Percentiles rank a stretch among this genome's conserved stretches.
phyloP scores from a whole-genome alignment of 2,888 invertebrate genomes.

The Oscheius myriophilus region DNA sequence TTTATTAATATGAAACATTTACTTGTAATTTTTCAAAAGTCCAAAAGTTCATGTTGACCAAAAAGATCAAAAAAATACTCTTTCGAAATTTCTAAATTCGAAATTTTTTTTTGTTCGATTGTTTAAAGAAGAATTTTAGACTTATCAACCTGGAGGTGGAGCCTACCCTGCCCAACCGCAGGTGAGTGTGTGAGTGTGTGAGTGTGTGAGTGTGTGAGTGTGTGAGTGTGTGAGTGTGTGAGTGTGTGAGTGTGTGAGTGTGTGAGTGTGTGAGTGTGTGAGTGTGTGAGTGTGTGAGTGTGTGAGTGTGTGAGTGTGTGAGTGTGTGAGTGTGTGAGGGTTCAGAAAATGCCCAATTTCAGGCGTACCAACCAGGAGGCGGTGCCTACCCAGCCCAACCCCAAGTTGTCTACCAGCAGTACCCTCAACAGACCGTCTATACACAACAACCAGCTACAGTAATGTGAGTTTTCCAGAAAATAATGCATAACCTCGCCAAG shows the following conservation, averaged over 20 bases:
- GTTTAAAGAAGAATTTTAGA: conserved; percentile 1
- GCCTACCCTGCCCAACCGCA: conserved; percentile 21
- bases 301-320: too few relatives aligned
- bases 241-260: too few relatives aligned
- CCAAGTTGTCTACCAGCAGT: conserved; percentile 5
- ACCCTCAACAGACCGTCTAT: conserved; percentile 16
- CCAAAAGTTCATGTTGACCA: neutral
- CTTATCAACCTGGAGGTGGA: conserved; percentile 16
- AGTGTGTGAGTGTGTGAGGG: too few relatives aligned
- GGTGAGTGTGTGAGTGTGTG: neutral
- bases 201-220: too few relatives aligned
- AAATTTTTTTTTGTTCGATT: too few relatives aligned
- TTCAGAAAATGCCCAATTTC: neutral
- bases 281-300: too few relatives aligned
- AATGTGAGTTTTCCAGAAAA: conserved; percentile 12
- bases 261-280: too few relatives aligned
- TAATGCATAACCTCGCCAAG: too few relatives aligned
- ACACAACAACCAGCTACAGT: conserved; percentile 17
- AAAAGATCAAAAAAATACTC: neutral
- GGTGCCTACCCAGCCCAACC: neutral
- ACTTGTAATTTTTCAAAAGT: too few relatives aligned
- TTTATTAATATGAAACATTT: too few relatives aligned
- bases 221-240: too few relatives aligned
- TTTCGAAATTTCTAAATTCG: neutral
- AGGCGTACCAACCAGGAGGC: conserved; percentile 17